Base-by-base conservation (phyloP, 2,113 vertebrate species). In the Hucho hucho region DNA sequence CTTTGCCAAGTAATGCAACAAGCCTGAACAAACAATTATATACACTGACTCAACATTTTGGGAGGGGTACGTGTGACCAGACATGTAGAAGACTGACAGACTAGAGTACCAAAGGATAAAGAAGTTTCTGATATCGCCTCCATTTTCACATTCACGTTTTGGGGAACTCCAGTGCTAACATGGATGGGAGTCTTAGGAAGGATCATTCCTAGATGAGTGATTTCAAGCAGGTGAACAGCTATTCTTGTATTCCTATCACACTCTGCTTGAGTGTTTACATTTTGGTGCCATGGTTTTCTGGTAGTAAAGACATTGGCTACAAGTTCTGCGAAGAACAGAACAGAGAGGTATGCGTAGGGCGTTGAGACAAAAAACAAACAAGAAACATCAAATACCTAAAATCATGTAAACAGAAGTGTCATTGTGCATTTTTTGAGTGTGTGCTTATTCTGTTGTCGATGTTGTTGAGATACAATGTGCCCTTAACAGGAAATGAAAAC, bases 351-450 rank as follows among this genome's bases (percentile, higher is more conserved):
- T 80, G 83, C 85, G 80, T 78, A 73, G 72, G 64, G 79, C 87
- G 81, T 80, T 77, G 12, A 77, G 78, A 81, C 75, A 78, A 75
- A 84, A 90, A 81, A 83, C 74, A 75, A 83, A 79, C 65, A 73
- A 79, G 46, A 83, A 85, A 79, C 80, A 84, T 83, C 81, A 86
- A 90, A 89, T 70, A 87, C 78, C 83, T 86, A 83, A 87, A 89
- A 84, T 87, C 81, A 87, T 91, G 90, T 92, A 92, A 92, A 92
- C 91, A 91, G 90, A 89, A 90, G 86, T 83, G 85, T 91, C 84
- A 81, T 90, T 93, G 92, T 92, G 90, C 91, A 92, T 91, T 90
- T 85, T 74, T 84, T 83, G 78, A 89, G 85, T 83, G 87, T 93
- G 91, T 93, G 92, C 91, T 92, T 91, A 84, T 89, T 91, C 79